Evolutionary conservation across 2,113 vertebrate genomes (phyloP).

Genomic region (Elephantulus edwardii): DNA sequence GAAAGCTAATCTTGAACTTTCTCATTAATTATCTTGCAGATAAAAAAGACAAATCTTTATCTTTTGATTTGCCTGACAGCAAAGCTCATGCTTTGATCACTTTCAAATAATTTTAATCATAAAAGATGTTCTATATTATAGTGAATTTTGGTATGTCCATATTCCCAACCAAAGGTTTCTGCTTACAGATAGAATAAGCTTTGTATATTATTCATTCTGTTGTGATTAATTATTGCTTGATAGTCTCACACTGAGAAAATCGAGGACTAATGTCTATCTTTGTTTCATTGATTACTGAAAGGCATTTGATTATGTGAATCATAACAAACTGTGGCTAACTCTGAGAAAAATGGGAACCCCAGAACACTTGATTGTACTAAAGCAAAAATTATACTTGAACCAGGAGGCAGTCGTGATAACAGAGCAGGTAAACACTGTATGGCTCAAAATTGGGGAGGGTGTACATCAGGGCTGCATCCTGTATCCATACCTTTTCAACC

Average conservation of each 20-base stretch:
- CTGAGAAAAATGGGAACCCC: too few species aligned
- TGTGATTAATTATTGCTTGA: not conserved
- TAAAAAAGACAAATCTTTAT: not conserved
- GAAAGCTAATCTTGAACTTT: not conserved
- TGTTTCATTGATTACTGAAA: too few species aligned
- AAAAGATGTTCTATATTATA: not conserved
- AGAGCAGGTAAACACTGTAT: too few species aligned
- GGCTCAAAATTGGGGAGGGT: too few species aligned
- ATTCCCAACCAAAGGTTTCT: not conserved
- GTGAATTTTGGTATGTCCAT: not conserved
- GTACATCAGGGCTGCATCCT: too few species aligned
- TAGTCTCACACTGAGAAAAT: not conserved
- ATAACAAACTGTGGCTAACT: too few species aligned
- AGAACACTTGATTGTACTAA: too few species aligned
- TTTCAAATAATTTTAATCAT: not conserved
- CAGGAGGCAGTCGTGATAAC: too few species aligned
- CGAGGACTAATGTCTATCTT: not conserved
- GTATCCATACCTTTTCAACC: too few species aligned
- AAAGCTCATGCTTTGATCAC: not conserved
- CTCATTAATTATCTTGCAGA: not conserved
- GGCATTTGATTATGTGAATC: too few species aligned
- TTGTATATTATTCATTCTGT: not conserved
- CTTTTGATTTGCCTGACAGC: not conserved
- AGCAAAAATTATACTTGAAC: too few species aligned
- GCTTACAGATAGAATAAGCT: not conserved